A percentile compares a stretch with the other conserved stretches of the same genome.
Conservation (phyloP, 2,888 invertebrate genomes). For the Ischnus inquisitorius region DNA sequence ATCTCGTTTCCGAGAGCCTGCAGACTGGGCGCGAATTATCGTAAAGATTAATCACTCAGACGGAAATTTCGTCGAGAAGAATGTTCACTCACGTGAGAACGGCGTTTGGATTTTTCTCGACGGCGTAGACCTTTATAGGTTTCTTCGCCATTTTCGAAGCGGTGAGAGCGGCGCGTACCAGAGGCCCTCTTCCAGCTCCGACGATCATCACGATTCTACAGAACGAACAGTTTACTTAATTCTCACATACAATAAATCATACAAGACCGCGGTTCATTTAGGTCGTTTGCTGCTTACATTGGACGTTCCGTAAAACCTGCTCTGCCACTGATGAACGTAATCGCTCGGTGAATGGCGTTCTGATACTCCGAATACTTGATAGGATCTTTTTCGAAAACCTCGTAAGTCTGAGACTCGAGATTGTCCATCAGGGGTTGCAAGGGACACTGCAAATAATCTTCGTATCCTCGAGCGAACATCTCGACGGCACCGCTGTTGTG, state of each 20-base stretch:
- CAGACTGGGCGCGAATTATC: constrained; percentile 84
- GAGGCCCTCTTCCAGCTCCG: constrained; percentile 97
- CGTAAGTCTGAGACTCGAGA: constrained; percentile 97
- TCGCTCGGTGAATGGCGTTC: constrained; percentile 92
- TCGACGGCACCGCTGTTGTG: constrained; percentile 82
- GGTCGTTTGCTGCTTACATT: constrained; percentile 30
- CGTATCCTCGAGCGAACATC: constrained; percentile 91
- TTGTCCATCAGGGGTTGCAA: constrained; percentile 98
- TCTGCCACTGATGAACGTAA: constrained; percentile 86
- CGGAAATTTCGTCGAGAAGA: not conserved
- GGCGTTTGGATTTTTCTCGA: constrained; percentile 99
- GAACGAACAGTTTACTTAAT: constrained; percentile 13
- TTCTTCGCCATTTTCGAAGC: constrained; percentile 91
- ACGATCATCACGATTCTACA: constrained; percentile 92
- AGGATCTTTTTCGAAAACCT: constrained; percentile 99
- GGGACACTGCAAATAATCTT: constrained; percentile 96
- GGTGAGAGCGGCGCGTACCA: constrained; percentile 95
- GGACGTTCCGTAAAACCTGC: constrained; percentile 80
- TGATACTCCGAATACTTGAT: constrained; percentile 97
- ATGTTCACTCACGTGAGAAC: constrained; percentile 89
- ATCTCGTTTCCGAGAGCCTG: constrained; percentile 91
- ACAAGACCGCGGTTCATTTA: not conserved
- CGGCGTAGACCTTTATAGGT: constrained; percentile 94
- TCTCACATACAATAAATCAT: not conserved
- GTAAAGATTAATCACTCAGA: not conserved